Base-by-base conservation (phyloP, 2,888 invertebrate species). In the Drosophila sordidula region DNA sequence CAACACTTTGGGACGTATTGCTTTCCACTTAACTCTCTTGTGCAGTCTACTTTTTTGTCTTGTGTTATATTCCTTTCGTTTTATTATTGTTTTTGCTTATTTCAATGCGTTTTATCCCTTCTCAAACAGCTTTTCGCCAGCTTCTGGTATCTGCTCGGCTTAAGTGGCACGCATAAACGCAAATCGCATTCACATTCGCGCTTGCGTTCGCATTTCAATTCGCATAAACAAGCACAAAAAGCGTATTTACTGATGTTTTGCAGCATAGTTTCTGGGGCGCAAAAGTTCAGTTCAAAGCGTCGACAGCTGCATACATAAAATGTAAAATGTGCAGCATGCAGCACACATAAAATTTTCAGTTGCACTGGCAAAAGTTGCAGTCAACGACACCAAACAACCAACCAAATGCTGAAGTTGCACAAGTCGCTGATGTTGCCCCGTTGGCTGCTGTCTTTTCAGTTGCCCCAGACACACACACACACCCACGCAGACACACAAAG, bases 181-280 rank as follows among this genome's bases (percentile, higher is more conserved):
- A 49, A 61, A 52, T 70, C 63, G 57, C 52, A 70, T 64, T 58
- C 54, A 51, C 58, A 52, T 58, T 62, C 46, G 49, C 57, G 42
- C 57, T 61, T 46, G 54, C 49, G 49, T 68, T 61, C 51, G 59
- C 57, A 74, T 70, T 65, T 73, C 18, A 67, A 75, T 75, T 59
- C 76, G 54, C 68, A 71, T 76, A 75, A 75, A 68, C 59, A 76
- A 68, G 72, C 72, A 76, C 22, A 57, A 56, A 55, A 59, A 51
- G 61, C 57, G 71, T 74, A 75, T 74, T 74, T 74, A 74, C 74
- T 75, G 54, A 75, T 75, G 74, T 70, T 75, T 71, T 76, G 67
- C 72, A 71, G 72, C 58, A 76, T 44, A 68, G 59, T 76, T 76
- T 75, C 32, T 63, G 52, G 75, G 77, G 63, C 54, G 72, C 47